Evolutionary conservation across 2,797 vertebrate species (phyloP).

Genomic region (Sebastes hopkinsi): DNA sequence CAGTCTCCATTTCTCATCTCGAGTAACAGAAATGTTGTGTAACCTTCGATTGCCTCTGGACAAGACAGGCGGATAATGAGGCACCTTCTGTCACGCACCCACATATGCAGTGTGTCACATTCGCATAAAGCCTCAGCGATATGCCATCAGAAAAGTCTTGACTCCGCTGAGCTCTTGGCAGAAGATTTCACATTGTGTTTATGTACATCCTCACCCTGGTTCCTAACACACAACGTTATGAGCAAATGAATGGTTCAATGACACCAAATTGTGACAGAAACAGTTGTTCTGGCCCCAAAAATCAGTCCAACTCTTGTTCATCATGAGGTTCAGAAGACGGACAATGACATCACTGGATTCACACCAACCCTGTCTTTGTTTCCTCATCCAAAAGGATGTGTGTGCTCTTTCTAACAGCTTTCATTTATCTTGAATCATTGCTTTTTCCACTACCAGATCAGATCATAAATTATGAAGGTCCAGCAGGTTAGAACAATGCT

Average conservation of each 20-base stretch:
- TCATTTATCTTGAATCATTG: background rate
- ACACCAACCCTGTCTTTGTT: background rate
- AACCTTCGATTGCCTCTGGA: conserved; percentile 37
- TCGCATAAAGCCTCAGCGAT: background rate
- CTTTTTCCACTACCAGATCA: background rate
- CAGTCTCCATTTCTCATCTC: conserved; percentile 36
- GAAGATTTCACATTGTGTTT: background rate
- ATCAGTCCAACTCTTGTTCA: background rate
- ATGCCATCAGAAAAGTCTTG: background rate
- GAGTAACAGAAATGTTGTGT: conserved; percentile 37
- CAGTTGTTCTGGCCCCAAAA: background rate
- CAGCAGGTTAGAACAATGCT: background rate
- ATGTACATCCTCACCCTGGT: background rate
- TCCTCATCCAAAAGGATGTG: background rate
- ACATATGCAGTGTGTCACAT: conserved; percentile 34
- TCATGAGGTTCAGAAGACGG: background rate
- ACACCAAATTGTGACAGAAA: background rate
- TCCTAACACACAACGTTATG: background rate
- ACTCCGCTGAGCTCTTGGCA: background rate
- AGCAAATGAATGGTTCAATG: background rate
- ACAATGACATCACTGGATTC: background rate
- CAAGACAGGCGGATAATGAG: conserved; percentile 47
- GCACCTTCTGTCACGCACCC: conserved; percentile 31
- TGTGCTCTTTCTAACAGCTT: background rate
- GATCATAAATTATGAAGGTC: background rate